Conservation (phyloP, 2,888 invertebrate species). For the Ommatoiulus sabulosus region DNA sequence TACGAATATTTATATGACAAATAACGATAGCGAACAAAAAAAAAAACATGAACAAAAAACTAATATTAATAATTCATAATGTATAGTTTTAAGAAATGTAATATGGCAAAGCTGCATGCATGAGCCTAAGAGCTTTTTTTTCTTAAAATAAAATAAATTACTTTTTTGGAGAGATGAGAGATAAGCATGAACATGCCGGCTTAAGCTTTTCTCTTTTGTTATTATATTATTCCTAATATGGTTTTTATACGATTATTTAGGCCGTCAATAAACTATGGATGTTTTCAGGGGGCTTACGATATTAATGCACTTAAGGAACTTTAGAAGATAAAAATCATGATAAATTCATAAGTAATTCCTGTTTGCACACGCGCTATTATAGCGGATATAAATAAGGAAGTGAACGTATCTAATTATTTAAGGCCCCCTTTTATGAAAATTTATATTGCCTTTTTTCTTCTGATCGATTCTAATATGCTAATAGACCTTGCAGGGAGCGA, state of each 20-base stretch:
- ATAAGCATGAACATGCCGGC: neutral
- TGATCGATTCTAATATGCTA: constrained; percentile 28
- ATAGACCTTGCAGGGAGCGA: neutral
- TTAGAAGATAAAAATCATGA: constrained; percentile 34
- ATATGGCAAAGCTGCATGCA: neutral
- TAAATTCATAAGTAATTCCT: constrained; percentile 34
- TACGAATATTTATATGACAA: neutral
- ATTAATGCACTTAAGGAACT: constrained; percentile 34
- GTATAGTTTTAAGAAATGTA: constrained; percentile 22
- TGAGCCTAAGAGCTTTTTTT: constrained; percentile 17
- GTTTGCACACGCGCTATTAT: constrained; percentile 22
- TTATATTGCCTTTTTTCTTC: constrained; percentile 20
- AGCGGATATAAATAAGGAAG: constrained; percentile 34
- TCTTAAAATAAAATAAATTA: constrained; percentile 33
- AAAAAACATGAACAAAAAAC: no score
- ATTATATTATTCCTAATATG: constrained; percentile 28
- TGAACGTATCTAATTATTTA: constrained; percentile 28
- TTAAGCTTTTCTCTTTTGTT: constrained; percentile 18
- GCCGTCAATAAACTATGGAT: constrained; percentile 34
- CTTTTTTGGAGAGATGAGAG: constrained; percentile 10
- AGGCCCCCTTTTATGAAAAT: constrained; percentile 22
- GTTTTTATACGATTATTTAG: constrained; percentile 28
- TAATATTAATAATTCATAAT: constrained; percentile 4
- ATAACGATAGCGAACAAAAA: neutral
- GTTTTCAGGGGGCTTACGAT: constrained; percentile 6